These are phyloP conservation scores for Hystrix brachyura DNA, from an alignment of 2,113 vertebrate genomes.

Conservation along the genomic window DNA sequence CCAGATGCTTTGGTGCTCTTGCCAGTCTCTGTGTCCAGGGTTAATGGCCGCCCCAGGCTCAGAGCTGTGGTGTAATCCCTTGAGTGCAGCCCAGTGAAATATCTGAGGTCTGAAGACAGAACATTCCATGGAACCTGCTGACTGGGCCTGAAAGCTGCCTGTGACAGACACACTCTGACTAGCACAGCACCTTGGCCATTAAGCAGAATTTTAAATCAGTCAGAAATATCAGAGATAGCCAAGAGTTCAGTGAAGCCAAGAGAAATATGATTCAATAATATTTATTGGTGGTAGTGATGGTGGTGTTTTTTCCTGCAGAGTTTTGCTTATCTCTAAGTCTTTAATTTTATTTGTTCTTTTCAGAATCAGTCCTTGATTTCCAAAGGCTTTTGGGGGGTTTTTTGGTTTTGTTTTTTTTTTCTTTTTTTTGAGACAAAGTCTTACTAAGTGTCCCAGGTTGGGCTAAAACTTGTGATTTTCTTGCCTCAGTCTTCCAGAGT, in stretches of 20 bases:
- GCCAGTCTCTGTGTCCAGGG: neutral
- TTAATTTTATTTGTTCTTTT: slow-evolving; percentile 22
- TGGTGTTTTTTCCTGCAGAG: neutral
- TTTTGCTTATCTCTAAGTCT: neutral
- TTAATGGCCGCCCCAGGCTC: neutral
- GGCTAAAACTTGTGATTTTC: neutral
- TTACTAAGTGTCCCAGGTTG: neutral
- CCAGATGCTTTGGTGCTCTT: neutral
- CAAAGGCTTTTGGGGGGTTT: neutral
- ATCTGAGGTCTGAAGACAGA: neutral
- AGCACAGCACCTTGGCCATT: neutral
- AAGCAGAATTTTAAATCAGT: neutral
- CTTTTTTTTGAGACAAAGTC: neutral
- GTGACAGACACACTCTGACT: neutral
- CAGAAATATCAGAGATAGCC: neutral
- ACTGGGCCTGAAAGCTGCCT: neutral
- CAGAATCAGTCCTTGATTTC: neutral
- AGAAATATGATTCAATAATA: slow-evolving; percentile 16
- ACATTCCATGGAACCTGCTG: neutral
- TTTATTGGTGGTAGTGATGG: neutral
- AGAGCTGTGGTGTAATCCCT: neutral
- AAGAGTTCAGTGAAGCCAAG: neutral
- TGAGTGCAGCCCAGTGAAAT: neutral
- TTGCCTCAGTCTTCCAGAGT: neutral
- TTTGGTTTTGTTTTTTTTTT: neutral